A percentile compares a stretch with the other conserved stretches of the same genome.
phyloP scores from a whole-genome alignment of 2,888 invertebrate genomes.

The Parelbella ahira region DNA sequence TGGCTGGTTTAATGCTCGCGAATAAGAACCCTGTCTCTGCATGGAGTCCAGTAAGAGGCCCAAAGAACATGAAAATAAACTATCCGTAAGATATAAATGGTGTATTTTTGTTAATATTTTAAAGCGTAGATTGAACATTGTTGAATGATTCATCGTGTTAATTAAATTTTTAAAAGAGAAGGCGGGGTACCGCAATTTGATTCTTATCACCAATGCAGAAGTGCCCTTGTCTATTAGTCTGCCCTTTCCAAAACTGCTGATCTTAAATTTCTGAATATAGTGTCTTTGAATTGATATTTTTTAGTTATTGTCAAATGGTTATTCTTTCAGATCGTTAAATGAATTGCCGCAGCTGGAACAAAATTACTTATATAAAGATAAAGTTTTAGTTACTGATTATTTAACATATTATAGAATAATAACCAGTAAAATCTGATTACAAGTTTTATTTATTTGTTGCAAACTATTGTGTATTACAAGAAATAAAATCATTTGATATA shows the following conservation, averaged over 20 bases:
- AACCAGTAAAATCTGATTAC: constrained; percentile 32
- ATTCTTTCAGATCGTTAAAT: constrained; percentile 49
- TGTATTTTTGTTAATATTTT: not conserved
- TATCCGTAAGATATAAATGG: constrained; percentile 58
- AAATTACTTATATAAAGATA: constrained; percentile 64
- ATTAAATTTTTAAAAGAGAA: too few relatives aligned
- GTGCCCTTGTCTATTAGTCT: too few relatives aligned
- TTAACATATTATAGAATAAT: constrained; percentile 71
- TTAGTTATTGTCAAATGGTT: not conserved
- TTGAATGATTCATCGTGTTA: too few relatives aligned
- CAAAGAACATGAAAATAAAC: constrained; percentile 63
- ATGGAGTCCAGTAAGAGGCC: constrained; percentile 87
- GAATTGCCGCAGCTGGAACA: constrained; percentile 58
- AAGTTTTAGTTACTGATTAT: constrained; percentile 68
- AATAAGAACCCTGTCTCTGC: constrained; percentile 84
- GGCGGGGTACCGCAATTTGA: too few relatives aligned
- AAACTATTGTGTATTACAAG: too few relatives aligned
- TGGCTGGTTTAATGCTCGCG: constrained; percentile 86
- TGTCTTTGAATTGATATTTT: too few relatives aligned
- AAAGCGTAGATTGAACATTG: too few relatives aligned
- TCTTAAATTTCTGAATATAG: too few relatives aligned
- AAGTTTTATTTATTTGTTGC: too few relatives aligned
- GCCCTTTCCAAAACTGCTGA: too few relatives aligned
- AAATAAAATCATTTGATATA: too few relatives aligned
- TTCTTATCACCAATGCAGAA: too few relatives aligned